Evolutionary conservation across 2,797 vertebrate genomes (phyloP), one percentile per base, ranked within the genome.

Genomic region (Delichon dasypus): DNA sequence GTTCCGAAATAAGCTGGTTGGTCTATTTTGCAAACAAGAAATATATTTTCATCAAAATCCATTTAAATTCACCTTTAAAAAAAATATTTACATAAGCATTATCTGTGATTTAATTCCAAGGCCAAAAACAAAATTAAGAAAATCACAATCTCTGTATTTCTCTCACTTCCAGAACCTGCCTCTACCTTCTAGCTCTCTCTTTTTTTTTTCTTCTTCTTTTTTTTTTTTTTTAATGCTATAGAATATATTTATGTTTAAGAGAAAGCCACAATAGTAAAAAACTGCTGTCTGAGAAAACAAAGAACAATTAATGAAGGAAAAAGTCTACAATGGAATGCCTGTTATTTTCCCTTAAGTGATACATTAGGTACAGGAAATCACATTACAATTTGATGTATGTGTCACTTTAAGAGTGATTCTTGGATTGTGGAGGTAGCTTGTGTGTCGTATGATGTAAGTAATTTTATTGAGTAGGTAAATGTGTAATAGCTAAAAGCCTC

Each of bases 381-480:
- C 97, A 98, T 98, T 98, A 98, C 93, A 92, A 90, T 97, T 97
- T 98, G 97, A 98, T 98, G 95, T 96, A 97, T 97, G 97, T 97
- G 97, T 97, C 97, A 98, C 96, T 98, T 96, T 97, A 98, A 97
- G 97, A 97, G 93, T 96, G 95, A 97, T 97, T 97, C 95, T 98
- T 96, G 97, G 96, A 96, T 94, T 96, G 97, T 95, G 95, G 97
- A 97, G 96, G 97, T 97, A 98, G 95, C 97, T 97, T 97, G 96
- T 97, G 97, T 98, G 97, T 97, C 95, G 81, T 98, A 97, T 98
- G 98, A 97, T 98, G 97, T 98, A 98, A 98, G 97, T 97, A 98
- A 97, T 98, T 98, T 98, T 97, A 98, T 98, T 97, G 97, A 98
- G 97, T 98, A 98, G 97, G 97, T 98, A 98, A 98, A 97, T 98